Conservation (phyloP, 1,140 invertebrate genomes). For the Neodiprion pinetum region DNA sequence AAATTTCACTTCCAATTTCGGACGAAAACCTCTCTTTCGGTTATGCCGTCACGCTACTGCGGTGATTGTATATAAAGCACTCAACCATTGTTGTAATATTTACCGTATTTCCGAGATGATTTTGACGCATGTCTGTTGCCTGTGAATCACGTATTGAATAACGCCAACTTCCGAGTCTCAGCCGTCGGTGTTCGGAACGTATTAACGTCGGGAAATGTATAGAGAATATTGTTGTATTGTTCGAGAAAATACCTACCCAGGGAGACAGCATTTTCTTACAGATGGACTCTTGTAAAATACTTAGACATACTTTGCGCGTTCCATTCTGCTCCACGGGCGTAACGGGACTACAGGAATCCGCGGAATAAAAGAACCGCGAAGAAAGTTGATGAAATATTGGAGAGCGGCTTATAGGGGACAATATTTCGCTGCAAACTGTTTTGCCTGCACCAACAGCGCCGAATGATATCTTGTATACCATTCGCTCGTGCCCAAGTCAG, state of each 20-base stretch:
- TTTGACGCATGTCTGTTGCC: too few species aligned
- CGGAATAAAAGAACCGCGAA: slow-evolving; percentile 51
- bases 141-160: background rate
- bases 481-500: too few species aligned
- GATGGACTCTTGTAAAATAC: slow-evolving; percentile 49
- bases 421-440: slow-evolving; percentile 60
- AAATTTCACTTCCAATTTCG: too few species aligned
- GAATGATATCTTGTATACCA: too few species aligned
- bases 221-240: background rate
- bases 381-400: slow-evolving; percentile 62
- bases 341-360: background rate
- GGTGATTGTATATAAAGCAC: too few species aligned
- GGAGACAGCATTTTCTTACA: slow-evolving; percentile 43
- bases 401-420: slow-evolving; percentile 59
- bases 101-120: too few species aligned
- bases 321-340: slow-evolving; percentile 28
- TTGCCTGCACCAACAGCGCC: slow-evolving; percentile 46
- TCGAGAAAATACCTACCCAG: slow-evolving; percentile 14
- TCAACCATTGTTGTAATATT: too few species aligned
- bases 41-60: too few species aligned
- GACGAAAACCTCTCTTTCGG: too few species aligned
- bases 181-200: background rate
- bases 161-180: too few species aligned
- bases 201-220: background rate
- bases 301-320: slow-evolving; percentile 48